Evolutionary conservation across 2,888 invertebrate species (phyloP), one percentile per base, ranked within the genome.

Genomic region (Drosophila helvetica): DNA sequence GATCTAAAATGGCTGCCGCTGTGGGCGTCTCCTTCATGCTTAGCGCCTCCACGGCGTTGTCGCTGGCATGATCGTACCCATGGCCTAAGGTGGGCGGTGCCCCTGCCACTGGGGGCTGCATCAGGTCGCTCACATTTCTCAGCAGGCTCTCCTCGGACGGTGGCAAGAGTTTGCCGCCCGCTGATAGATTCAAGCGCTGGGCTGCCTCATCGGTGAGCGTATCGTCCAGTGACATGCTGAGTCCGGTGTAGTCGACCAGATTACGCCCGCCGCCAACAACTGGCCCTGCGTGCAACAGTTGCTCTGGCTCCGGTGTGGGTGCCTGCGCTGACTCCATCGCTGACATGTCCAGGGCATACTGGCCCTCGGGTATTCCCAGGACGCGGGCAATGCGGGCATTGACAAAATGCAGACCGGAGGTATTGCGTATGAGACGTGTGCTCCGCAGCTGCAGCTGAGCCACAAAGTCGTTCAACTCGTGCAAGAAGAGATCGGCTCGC

Each of bases 21-120:
- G 80, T 74, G 8, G 82, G 79, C 1, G 90, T 90, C 52, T 90
- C 90, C 65, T 92, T 91, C 88, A 92, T 91, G 27, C 78, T 80
- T 9, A 90, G 81, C 12, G 92, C 92, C 64, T 92, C 92, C 22
- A 92, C 92, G 8, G 92, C 92, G 78, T 92, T 92, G 69, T 92
- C 92, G 69, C 90, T 92, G 33, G 84, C 91, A 75, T 92, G 91
- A 65, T 92, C 92, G 33, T 92, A 92, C 59, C 73, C 74, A 56
- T 88, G 74, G 6, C 59, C 69, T 8, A 76, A 70, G 2, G 71
- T 71, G 38, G 75, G 68, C 6, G 85, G 71, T 8, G 66, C 69
- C 22, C 74, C 77, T 17, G 80, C 74, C 30, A 85, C 77, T 2
- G 86, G 88, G 0, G 86, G 86, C 54, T 86, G 89, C 69, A 92